Percentiles rank a stretch among this genome's conserved stretches.
These are phyloP conservation scores for Phyllotis vaccarum DNA, from an alignment of 2,797 vertebrate species.

Conservation along the genomic window DNA sequence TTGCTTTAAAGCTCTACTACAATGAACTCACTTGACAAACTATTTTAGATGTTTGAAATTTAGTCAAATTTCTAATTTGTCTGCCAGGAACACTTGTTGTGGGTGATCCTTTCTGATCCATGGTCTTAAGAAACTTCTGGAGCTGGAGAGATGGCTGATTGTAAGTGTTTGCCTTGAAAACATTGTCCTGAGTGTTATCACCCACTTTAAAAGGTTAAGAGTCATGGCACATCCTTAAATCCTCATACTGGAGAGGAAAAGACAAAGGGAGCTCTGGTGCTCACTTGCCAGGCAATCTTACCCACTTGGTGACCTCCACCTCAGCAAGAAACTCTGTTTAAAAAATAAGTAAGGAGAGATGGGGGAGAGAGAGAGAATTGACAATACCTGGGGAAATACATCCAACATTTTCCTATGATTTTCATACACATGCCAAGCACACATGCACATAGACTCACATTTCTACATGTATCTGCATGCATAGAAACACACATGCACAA, in stretches of 20 bases:
- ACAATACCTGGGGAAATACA: background rate
- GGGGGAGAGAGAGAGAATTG: background rate
- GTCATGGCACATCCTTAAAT: background rate
- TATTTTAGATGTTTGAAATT: constrained; percentile 22
- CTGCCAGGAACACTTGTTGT: background rate
- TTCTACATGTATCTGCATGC: background rate
- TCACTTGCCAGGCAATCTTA: background rate
- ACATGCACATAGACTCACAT: background rate
- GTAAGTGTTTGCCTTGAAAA: background rate
- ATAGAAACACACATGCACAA: background rate
- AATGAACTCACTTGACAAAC: background rate
- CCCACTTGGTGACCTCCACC: background rate
- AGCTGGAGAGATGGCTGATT: background rate
- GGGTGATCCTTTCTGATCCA: constrained; percentile 35
- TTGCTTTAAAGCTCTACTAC: constrained; percentile 34
- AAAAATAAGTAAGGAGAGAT: too few relatives aligned
- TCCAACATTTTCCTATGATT: background rate
- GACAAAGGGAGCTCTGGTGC: background rate
- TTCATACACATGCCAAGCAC: background rate
- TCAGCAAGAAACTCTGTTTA: background rate
- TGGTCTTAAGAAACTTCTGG: constrained; percentile 75
- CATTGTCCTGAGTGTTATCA: background rate
- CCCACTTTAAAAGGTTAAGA: background rate
- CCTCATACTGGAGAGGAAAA: background rate
- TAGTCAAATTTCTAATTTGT: constrained; percentile 32